phyloP scores from a whole-genome alignment of 2,113 vertebrate genomes.

The Gasterosteus nipponicus region DNA sequence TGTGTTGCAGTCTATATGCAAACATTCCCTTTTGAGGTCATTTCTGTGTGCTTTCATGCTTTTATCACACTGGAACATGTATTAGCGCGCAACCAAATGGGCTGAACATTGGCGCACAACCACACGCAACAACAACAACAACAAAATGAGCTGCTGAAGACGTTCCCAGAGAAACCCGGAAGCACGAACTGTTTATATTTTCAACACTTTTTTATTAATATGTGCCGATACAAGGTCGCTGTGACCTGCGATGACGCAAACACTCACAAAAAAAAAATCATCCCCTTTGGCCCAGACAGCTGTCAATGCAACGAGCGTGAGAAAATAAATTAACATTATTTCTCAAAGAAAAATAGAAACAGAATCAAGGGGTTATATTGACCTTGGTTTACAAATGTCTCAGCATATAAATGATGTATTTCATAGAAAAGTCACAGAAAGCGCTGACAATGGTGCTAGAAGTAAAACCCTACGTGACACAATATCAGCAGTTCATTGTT shows the following conservation, averaged over 20 bases:
- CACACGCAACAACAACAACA: neutral
- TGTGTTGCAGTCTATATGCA: conserved; percentile 45
- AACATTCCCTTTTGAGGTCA: conserved; percentile 28
- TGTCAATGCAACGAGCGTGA: conserved; percentile 72
- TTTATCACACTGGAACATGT: conserved; percentile 46
- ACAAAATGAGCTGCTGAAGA: neutral
- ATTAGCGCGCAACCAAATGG: conserved; percentile 36
- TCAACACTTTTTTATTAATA: conserved; percentile 79
- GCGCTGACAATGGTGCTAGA: conserved; percentile 49
- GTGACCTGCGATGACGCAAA: conserved; percentile 76
- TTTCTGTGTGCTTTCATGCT: conserved; percentile 26
- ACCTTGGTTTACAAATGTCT: conserved; percentile 58
- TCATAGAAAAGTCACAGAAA: conserved; percentile 54
- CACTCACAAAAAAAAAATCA: conserved; percentile 73
- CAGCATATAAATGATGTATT: conserved; percentile 57
- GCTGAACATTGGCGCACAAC: conserved; percentile 1
- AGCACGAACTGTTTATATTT: conserved; percentile 52
- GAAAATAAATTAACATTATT: conserved; percentile 55
- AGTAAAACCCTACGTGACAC: conserved; percentile 45
- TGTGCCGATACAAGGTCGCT: conserved; percentile 80
- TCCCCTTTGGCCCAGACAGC: conserved; percentile 75
- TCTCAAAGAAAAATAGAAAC: conserved; percentile 57
- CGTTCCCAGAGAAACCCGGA: conserved; percentile 46
- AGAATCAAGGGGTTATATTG: conserved; percentile 53
- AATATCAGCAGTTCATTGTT: conserved; percentile 33